Evolutionary conservation across 92 coral and sea anemone genomes (phyloP), one percentile per base, ranked within the genome.

Genomic region (Epizoanthus scotinus): DNA sequence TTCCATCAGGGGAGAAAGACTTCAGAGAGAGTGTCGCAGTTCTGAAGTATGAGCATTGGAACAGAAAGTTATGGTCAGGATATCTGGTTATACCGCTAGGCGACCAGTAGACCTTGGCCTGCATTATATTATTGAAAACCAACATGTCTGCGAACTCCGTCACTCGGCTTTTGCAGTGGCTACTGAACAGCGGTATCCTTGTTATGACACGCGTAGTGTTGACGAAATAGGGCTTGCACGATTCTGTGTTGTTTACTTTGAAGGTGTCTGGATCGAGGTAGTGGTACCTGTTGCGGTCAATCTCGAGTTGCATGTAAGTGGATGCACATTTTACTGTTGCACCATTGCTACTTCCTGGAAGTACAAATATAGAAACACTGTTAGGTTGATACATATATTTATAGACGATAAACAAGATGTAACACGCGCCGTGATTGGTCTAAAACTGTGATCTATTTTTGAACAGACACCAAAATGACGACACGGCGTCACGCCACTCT

Each of bases 41-140:
- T 42, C 81, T 75, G 81, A 75, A 75, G 81, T 75, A 75, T 6
- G 22, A 38, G 25, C 81, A 75, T 19, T 58, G n/a, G 26, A 75
- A 34, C 10, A 10, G 19, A 31, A 75, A 75, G 26, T 20, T 2
- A 15, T 75, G 81, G 19, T 75, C 81, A 1, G 67, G 68, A 25
- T 75, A 24, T 10, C 81, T 67, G 2, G 81, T 3, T 19, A 75
- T 75, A 15, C 81, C 81, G 19, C 53, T 28, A 4, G 81, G 81
- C 17, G 47, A 21, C 81, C 81, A 75, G 20, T n/a, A 59, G 0
- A 75, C 81, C 21, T 75, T 68, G 10, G 66, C 81, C 25, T 75
- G 68, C 36, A 75, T 19, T 8, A 20, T 29, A 14, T 13, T 75
- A 0, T 19, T 38, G 24, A 75, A 75, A 13, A 20, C 9, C 17